Evolutionary conservation across 2,797 vertebrate genomes (phyloP), one percentile per base, ranked within the genome.

Genomic region (Lateolabrax maculatus): DNA sequence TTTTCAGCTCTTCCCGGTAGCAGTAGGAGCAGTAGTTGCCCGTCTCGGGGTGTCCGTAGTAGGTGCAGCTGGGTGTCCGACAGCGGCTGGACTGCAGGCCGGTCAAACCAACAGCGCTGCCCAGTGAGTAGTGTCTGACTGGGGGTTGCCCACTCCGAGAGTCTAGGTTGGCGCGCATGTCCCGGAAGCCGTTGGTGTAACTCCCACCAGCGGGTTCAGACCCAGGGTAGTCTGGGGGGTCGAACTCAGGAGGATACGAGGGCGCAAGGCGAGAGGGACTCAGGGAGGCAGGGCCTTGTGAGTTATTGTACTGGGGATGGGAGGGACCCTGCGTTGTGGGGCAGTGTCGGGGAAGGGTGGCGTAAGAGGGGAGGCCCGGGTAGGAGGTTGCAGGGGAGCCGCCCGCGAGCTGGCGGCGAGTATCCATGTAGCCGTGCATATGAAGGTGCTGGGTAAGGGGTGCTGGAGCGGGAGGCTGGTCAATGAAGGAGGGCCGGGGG

Each of bases 21-120:
- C 98, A 99, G 94, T 95, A 99, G 52, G 98, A 99, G 87, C 98
- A 99, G 94, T 97, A 99, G 94, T 99, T 96, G 84, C 97, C 96
- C 0, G 98, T 99, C 89, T 99, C 98, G 0, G 98, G 97, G 84
- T 97, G 98, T 84, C 98, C 98, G 0, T 97, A 99, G 92, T 96
- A 99, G 91, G 95, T 96, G 94, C 98, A 99, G 94, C 93, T 96
- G 23, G 96, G 95, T 46, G 97, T 98, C 87, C 96, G 96, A 95
- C 98, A 99, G 81, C 96, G 97, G 91, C 94, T 96, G 90, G 98
- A 97, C 92, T 95, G 96, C 83, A 94, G 89, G 84, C 58, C 41
- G 12, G 84, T 77, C 75, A 95, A 76, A 12, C 92, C 95, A 0
- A 95, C 83, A 0, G 79, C 89, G 15, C 91, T 91, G 71, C 92